phyloP scores from a whole-genome alignment of 2,888 invertebrate genomes.

The Sesamia inferens region DNA sequence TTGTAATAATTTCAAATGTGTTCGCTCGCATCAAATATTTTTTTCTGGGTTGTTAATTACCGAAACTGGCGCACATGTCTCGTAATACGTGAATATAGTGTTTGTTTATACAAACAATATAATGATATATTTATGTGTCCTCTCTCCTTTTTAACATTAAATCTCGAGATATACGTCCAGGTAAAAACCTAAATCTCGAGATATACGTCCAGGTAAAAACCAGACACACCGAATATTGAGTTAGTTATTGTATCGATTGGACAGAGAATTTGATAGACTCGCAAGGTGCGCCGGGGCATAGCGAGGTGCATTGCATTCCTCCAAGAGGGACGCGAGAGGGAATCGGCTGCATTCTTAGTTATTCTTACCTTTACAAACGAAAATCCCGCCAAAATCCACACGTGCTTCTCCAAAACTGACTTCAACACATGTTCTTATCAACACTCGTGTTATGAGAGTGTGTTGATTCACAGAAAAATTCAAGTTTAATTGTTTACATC shows the following conservation, averaged over 20 bases:
- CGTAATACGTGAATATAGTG: constrained; percentile 41
- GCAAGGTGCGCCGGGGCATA: constrained; percentile 87
- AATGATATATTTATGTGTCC: constrained; percentile 32
- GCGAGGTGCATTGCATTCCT: constrained; percentile 86
- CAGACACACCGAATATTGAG: constrained; percentile 37
- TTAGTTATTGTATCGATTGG: constrained; percentile 64
- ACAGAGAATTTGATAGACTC: constrained; percentile 76
- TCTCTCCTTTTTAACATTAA: background rate
- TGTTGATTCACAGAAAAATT: constrained; percentile 73
- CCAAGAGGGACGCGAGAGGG: constrained; percentile 87
- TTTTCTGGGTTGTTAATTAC: constrained; percentile 41
- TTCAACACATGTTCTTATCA: constrained; percentile 77
- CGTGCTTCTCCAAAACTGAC: constrained; percentile 62
- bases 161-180: background rate
- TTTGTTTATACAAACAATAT: constrained; percentile 64
- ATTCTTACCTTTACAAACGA: constrained; percentile 82
- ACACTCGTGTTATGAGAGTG: constrained; percentile 74
- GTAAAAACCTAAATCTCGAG: background rate
- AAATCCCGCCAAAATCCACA: constrained; percentile 68
- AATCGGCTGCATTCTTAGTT: constrained; percentile 85
- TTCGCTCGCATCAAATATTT: constrained; percentile 33
- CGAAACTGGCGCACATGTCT: constrained; percentile 54
- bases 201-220: constrained; percentile 7
- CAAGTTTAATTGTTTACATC: constrained; percentile 85
- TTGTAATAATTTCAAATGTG: constrained; percentile 34